Base-by-base conservation (phyloP, 2,888 invertebrate species). In the Epistrophella euchroma region DNA sequence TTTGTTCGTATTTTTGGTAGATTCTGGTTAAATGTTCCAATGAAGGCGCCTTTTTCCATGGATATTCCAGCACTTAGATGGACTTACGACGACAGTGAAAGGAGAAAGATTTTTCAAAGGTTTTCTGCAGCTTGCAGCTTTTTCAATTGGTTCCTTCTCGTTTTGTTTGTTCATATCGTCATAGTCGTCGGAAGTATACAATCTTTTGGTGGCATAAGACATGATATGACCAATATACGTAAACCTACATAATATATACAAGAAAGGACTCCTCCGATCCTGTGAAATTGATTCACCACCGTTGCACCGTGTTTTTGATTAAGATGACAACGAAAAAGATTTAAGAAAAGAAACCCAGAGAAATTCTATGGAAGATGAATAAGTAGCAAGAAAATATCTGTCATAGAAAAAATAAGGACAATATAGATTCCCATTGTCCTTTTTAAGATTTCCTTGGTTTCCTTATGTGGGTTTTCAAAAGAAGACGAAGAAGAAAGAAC, bases 241-340 rank as follows among this genome's bases (percentile, higher is more conserved):
- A 50, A 7, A 50, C 5, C 0, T 32, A n/a, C 5, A 11, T 32
- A n/a, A 9, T 17, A 11, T 0, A 11, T 52, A 9, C 35, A 64
- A 75, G 22, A 47, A 55, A 15, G 9, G 28, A 52, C 60, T 73
- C n/a, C 64, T 66, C 22, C 47, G 77, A 82, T 82, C 64, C 86
- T 86, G 73, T 86, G 82, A 86, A 86, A 86, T 86, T 78, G 86
- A 86, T 86, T 86, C 82, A 62, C 70, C 72, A 50, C 73, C 72
- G 81, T 81, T 73, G 77, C 77, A 43, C 50, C 70, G 32, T 80
- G 77, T 86, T 77, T 64, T 73, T 86, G 82, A 86, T 86, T 86
- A 82, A 86, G 86, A 86, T 43, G 86, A 86, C 73, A 82, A 74
- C 76, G 43, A 43, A 45, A 52, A 60, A 47, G 72, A 85, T 62